These are phyloP conservation scores for Diadophis punctatus DNA, from an alignment of 2,113 vertebrate genomes.

Conservation along the genomic window DNA sequence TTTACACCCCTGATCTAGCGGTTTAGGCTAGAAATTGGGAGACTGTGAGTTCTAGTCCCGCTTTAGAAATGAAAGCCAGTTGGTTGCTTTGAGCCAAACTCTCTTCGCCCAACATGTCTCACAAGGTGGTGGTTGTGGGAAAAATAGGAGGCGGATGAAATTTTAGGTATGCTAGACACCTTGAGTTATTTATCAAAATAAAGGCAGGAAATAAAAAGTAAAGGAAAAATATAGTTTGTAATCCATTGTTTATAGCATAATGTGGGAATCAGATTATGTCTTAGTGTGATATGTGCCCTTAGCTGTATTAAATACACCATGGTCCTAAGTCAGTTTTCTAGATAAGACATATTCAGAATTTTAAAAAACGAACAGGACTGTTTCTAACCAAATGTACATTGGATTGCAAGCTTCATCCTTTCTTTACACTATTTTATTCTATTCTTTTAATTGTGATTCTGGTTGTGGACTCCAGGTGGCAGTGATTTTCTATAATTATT, in stretches of 20 bases:
- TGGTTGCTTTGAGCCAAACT: no score
- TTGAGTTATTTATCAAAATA: neutral
- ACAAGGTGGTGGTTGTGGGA: no score
- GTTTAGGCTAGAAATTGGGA: no score
- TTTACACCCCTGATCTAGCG: no score
- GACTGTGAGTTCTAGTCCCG: no score
- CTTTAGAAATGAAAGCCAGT: no score
- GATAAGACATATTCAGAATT: neutral
- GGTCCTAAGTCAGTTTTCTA: neutral
- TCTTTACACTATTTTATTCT: neutral
- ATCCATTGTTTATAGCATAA: neutral
- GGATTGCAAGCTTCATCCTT: neutral
- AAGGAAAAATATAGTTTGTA: neutral
- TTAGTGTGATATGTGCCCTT: neutral
- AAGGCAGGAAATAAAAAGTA: neutral
- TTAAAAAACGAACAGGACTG: neutral
- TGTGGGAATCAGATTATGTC: neutral
- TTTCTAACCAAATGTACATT: neutral
- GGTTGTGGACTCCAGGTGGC: conserved; percentile 59
- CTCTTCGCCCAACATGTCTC: no score
- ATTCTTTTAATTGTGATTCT: conserved; percentile 30
- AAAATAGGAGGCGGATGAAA: no score
- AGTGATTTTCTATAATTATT: conserved; percentile 55
- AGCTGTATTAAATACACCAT: neutral
- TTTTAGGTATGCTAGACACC: no score